Evolutionary conservation across 2,797 vertebrate genomes (phyloP), one percentile per base, ranked within the genome.

Genomic region (Sternotherus odoratus): DNA sequence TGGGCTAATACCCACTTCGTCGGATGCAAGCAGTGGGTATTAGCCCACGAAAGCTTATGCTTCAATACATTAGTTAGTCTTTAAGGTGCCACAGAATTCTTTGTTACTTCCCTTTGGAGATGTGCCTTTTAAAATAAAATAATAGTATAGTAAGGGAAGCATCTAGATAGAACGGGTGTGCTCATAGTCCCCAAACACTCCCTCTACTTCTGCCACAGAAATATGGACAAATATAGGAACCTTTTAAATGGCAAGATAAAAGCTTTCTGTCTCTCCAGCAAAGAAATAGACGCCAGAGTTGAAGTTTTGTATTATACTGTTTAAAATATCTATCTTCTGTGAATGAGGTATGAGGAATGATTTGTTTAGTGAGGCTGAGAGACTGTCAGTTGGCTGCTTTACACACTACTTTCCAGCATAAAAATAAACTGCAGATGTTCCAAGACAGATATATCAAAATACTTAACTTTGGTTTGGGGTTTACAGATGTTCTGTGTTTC

Each of bases 341-440:
- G 66, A 89, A 57, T 90, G 49, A 82, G 1, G 7, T 90, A 72
- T 26, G 26, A 53, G 33, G 78, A 43, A 77, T 69, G 36, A 80
- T 93, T 94, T 63, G 79, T 95, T 95, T 89, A 75, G 84, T 90
- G 87, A 92, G 88, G 51, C 80, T 94, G 85, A 85, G 77, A 93
- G 87, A n/a, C 57, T 90, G 77, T 56, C 91, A 43, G 79, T 95
- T 95, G 93, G 87, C 95, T 93, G 87, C 89, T 91, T 13, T 0
- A 3, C 82, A 17, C 74, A 74, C 81, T 87, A 69, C 82, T 94
- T 93, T 79, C 57, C 94, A 93, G 21, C 60, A 17, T 82, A 84
- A 97, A 97, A 96, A 94, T 89, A 92, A 96, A 83, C 51, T 93
- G 82, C 91, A 96, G 92, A 93, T 97, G 83, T 93, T 96, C 92